Conservation (phyloP, 1,140 invertebrate genomes). For the Varroa destructor region DNA sequence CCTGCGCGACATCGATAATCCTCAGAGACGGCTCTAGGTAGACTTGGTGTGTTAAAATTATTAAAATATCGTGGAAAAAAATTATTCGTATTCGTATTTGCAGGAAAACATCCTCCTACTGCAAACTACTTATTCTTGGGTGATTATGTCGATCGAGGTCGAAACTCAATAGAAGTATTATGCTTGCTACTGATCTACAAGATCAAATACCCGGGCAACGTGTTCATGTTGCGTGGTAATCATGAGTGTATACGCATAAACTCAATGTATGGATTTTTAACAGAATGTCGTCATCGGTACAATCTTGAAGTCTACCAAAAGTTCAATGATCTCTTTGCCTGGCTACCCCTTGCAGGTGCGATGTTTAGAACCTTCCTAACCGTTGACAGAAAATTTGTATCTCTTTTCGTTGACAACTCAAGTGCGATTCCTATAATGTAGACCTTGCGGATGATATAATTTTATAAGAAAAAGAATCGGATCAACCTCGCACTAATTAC, state of each 20-base stretch:
- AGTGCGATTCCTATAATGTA: too few species aligned
- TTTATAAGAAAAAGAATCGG: too few species aligned
- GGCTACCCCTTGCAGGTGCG: slow-evolving; percentile 31
- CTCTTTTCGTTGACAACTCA: too few species aligned
- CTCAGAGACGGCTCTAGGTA: too few species aligned
- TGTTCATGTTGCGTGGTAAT: slow-evolving; percentile 38
- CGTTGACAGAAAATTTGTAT: too few species aligned
- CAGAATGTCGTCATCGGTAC: slow-evolving; percentile 19
- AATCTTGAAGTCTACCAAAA: slow-evolving; percentile 37
- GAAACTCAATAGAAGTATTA: slow-evolving; percentile 18
- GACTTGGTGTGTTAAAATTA: too few species aligned
- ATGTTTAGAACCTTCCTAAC: not conserved
- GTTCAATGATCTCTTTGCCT: slow-evolving; percentile 33
- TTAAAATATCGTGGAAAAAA: too few species aligned
- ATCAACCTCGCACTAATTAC: too few species aligned
- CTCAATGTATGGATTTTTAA: slow-evolving; percentile 23
- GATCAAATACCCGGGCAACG: slow-evolving; percentile 22
- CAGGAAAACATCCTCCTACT: slow-evolving; percentile 38
- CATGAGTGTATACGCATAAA: slow-evolving; percentile 24
- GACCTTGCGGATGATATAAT: too few species aligned
- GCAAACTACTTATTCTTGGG: slow-evolving; percentile 45
- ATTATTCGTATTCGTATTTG: slow-evolving; percentile 27
- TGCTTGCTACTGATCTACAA: slow-evolving; percentile 21
- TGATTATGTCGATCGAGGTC: slow-evolving; percentile 43
- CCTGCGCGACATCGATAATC: too few species aligned